Base-by-base conservation (phyloP, 2,113 vertebrate species). In the Zosterops lateralis region DNA sequence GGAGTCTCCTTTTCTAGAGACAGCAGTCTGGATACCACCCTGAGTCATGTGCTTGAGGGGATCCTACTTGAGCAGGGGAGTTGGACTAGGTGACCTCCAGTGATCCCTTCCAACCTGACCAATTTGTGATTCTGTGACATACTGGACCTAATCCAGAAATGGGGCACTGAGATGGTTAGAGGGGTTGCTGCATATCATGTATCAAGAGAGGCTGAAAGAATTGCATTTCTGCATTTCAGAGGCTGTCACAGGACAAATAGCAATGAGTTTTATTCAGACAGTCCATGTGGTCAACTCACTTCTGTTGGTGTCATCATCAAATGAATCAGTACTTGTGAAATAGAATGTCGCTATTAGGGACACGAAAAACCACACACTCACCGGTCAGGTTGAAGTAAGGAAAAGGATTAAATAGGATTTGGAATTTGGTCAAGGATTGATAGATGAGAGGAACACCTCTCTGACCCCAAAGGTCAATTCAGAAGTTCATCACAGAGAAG, bases 31-130 rank as follows among this genome's bases (percentile, higher is more conserved):
- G 45, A 74, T 9, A 40, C 53, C 47, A 5, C 21, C 38, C 38
- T 60, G 45, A 47, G 29, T 14, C 44, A 26, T 0, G 5, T 17
- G 50, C 31, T 72, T 1, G 0, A 67, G 45, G 10, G 6, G 16
- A 67, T 5, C 16, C 45, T 67, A 20, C 32, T 53, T 60, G 38
- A 53, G n/a, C 53, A 40, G 16, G 14, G 9, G 17, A 36, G 38
- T 47, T 60, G 45, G 61, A 60, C 53, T 45, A 29, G 38, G 19
- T 29, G 38, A n/a, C 28, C 32, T 38, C 13, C 22, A 60, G 15
- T 25, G 53, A 18, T 20, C 28, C 13, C n/a, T 68, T 45, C 60
- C 68, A 58, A n/a, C 19, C 19, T 53, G 45, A 81, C 9, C n/a
- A 50, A 6, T 38, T 29, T 36, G 44, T 22, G 58, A 38, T 38